A percentile compares a stretch with the other conserved stretches of the same genome.
Evolutionary conservation across 2,888 invertebrate genomes (phyloP).

Genomic region (Microplitis manilae): DNA sequence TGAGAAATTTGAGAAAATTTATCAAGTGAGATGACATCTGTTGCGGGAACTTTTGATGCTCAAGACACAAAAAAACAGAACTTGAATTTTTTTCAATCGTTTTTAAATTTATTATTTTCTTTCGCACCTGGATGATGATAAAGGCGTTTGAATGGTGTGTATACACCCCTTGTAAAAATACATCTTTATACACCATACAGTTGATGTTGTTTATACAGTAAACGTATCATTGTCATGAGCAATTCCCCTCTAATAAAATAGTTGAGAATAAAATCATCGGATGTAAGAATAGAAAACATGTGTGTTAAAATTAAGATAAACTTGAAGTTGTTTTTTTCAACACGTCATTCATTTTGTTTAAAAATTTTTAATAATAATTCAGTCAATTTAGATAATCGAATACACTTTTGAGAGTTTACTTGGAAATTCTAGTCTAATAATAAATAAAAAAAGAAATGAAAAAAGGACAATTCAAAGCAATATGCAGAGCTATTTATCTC

Average conservation of each 20-base stretch:
- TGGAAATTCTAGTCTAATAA: slow-evolving; percentile 28
- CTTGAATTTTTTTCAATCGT: slow-evolving; percentile 54
- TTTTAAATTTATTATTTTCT: slow-evolving; percentile 52
- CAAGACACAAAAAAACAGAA: background rate
- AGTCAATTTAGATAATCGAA: too few relatives aligned
- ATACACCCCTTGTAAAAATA: slow-evolving; percentile 38
- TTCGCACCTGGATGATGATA: slow-evolving; percentile 49
- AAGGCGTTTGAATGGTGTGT: slow-evolving; percentile 34
- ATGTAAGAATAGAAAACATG: slow-evolving; percentile 8
- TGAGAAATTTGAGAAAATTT: slow-evolving; percentile 32
- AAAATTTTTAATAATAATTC: too few relatives aligned
- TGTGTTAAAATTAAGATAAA: slow-evolving; percentile 8
- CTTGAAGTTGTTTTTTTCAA: slow-evolving; percentile 1
- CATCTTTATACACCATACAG: slow-evolving; percentile 6
- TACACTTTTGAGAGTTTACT: too few relatives aligned
- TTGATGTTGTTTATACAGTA: slow-evolving; percentile 56
- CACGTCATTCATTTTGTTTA: background rate
- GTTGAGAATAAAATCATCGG: slow-evolving; percentile 22
- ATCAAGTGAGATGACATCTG: slow-evolving; percentile 34
- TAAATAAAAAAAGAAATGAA: slow-evolving; percentile 22
- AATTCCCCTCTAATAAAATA: slow-evolving; percentile 9
- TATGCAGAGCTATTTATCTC: slow-evolving; percentile 65
- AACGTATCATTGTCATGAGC: slow-evolving; percentile 46
- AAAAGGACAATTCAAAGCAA: slow-evolving; percentile 63
- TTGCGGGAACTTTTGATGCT: slow-evolving; percentile 35